phyloP scores from a whole-genome alignment of 2,113 vertebrate genomes.

The Micronycteris hirsuta region DNA sequence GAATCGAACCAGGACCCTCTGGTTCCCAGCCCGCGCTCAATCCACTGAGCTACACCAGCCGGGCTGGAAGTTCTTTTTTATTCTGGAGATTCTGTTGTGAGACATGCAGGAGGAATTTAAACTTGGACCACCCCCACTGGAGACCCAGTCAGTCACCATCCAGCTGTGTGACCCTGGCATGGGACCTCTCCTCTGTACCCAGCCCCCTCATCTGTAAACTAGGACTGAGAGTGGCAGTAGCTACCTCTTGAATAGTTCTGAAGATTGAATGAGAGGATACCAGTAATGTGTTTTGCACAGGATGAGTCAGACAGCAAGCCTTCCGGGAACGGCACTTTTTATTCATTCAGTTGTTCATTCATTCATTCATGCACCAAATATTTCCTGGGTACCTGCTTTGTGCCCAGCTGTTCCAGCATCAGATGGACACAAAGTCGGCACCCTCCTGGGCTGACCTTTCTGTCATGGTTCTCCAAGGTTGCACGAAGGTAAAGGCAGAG shows the following conservation, averaged over 20 bases:
- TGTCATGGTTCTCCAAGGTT: not conserved
- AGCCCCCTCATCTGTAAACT: not conserved
- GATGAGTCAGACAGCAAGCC: not conserved
- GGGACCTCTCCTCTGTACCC: too few relatives aligned
- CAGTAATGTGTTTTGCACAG: accelerated
- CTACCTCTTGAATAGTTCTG: not conserved
- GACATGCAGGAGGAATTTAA: accelerated
- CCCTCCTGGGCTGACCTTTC: not conserved
- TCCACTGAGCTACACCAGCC: too few relatives aligned
- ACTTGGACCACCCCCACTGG: not conserved
- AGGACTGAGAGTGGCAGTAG: accelerated
- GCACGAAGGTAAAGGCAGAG: not conserved
- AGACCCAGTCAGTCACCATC: not conserved
- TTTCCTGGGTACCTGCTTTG: not conserved
- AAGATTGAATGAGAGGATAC: too few relatives aligned
- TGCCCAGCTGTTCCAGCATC: not conserved
- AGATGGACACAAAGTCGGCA: not conserved
- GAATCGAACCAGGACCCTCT: too few relatives aligned
- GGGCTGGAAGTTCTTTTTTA: not conserved
- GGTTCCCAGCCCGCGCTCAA: too few relatives aligned
- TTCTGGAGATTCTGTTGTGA: not conserved
- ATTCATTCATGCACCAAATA: not conserved
- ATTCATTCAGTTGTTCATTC: not conserved
- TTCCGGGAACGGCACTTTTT: accelerated
- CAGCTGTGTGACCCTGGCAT: not conserved